These are phyloP conservation scores for Hypsopygia costalis DNA, from an alignment of 2,888 invertebrate genomes.

Conservation along the genomic window DNA sequence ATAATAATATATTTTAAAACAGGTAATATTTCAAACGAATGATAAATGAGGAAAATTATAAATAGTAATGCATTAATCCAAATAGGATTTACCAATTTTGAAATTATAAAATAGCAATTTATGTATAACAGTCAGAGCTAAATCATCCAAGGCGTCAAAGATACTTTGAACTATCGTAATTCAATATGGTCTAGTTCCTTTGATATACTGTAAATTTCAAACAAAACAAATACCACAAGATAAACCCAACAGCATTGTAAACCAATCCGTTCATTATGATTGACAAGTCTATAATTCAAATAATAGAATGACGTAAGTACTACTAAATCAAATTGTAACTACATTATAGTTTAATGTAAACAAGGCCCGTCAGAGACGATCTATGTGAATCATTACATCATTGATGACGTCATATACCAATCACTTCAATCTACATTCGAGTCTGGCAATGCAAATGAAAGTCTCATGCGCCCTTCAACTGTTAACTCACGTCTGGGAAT, in stretches of 20 bases:
- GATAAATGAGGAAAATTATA: too few relatives aligned
- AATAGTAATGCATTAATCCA: too few relatives aligned
- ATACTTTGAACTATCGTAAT: too few relatives aligned
- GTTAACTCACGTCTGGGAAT: constrained; percentile 23
- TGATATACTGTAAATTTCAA: too few relatives aligned
- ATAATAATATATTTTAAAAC: too few relatives aligned
- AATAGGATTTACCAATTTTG: too few relatives aligned
- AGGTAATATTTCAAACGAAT: too few relatives aligned
- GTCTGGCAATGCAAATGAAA: constrained; percentile 52
- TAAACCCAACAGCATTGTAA: not conserved
- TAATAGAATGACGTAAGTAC: constrained; percentile 13
- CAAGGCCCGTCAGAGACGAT: constrained; percentile 31
- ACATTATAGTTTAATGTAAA: constrained; percentile 27
- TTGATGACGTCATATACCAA: constrained; percentile 59
- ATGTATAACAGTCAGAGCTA: too few relatives aligned
- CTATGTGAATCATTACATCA: constrained; percentile 59
- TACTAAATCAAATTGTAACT: constrained; percentile 15
- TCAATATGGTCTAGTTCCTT: too few relatives aligned
- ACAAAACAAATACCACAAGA: too few relatives aligned
- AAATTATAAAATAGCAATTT: too few relatives aligned
- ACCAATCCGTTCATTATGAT: constrained; percentile 4
- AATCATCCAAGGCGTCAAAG: too few relatives aligned
- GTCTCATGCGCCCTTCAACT: constrained; percentile 61
- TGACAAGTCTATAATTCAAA: constrained; percentile 10
- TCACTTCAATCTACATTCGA: constrained; percentile 52